phyloP scores from a whole-genome alignment of 1,140 invertebrate genomes.

The Marisa cornuarietis region DNA sequence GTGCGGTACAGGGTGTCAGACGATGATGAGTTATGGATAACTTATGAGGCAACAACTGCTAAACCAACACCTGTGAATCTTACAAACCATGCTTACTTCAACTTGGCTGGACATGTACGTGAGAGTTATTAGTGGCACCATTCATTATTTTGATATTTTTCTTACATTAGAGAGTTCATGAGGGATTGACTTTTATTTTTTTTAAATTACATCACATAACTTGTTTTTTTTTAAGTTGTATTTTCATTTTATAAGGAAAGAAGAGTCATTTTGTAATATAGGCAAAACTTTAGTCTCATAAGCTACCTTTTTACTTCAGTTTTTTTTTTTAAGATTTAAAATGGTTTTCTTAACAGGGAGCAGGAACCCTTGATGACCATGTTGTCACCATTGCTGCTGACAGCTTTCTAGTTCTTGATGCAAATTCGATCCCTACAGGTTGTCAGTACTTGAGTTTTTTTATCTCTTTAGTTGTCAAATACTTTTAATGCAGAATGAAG shows the following conservation, averaged over 20 bases:
- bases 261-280: too few relatives aligned
- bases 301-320: too few relatives aligned
- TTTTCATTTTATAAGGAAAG: too few relatives aligned
- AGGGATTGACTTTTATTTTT: too few relatives aligned
- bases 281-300: too few relatives aligned
- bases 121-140: background rate
- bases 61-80: slow-evolving; percentile 87
- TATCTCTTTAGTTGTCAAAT: too few relatives aligned
- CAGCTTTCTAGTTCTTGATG: slow-evolving; percentile 79
- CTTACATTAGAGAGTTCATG: too few relatives aligned
- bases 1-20: slow-evolving; percentile 78
- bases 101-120: slow-evolving; percentile 83
- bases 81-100: slow-evolving; percentile 95
- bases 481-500: too few relatives aligned
- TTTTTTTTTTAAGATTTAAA: too few relatives aligned
- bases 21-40: slow-evolving; percentile 77
- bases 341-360: slow-evolving; percentile 59
- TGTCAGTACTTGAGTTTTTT: slow-evolving; percentile 1
- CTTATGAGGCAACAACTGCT: slow-evolving; percentile 78
- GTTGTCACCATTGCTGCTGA: slow-evolving; percentile 79
- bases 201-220: too few relatives aligned
- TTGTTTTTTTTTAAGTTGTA: too few relatives aligned
- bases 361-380: slow-evolving; percentile 76
- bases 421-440: slow-evolving; percentile 79
- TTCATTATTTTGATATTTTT: too few relatives aligned